These are phyloP conservation scores for Lycodopsis pacificus DNA, from an alignment of 2,797 vertebrate species.

Conservation along the genomic window DNA sequence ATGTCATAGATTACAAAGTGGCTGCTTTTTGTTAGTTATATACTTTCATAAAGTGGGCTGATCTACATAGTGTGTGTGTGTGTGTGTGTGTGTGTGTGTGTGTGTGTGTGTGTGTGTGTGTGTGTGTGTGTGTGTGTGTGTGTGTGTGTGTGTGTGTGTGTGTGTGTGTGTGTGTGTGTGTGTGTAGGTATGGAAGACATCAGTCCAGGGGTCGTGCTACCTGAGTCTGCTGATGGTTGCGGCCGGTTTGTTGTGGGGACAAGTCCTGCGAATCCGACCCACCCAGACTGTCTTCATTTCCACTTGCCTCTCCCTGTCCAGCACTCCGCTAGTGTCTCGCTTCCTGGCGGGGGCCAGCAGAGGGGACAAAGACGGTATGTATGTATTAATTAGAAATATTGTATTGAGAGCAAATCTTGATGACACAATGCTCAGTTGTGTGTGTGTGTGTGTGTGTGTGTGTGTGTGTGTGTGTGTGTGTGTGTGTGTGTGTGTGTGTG, in stretches of 20 bases:
- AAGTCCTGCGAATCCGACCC: slow-evolving; percentile 90
- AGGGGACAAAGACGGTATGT: slow-evolving; percentile 92
- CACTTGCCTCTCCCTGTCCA: slow-evolving; percentile 96
- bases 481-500: slow-evolving; percentile 33
- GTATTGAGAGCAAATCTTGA: background rate
- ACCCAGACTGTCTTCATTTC: slow-evolving; percentile 96
- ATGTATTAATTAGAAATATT: background rate
- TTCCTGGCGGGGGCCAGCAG: slow-evolving; percentile 92
- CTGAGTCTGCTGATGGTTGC: slow-evolving; percentile 94
- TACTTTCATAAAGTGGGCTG: background rate
- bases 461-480: slow-evolving; percentile 28
- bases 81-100: background rate
- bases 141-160: background rate
- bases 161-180: slow-evolving; percentile 19
- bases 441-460: slow-evolving; percentile 27
- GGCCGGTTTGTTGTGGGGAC: slow-evolving; percentile 93
- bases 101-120: slow-evolving; percentile 5
- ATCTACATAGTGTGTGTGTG: background rate
- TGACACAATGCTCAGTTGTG: background rate
- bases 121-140: slow-evolving; percentile 21
- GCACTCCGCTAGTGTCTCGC: slow-evolving; percentile 95
- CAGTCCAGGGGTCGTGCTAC: slow-evolving; percentile 93
- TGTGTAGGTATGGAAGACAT: slow-evolving; percentile 94
- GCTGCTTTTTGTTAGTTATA: background rate
- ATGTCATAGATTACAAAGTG: background rate